Percentiles rank a stretch among this genome's conserved stretches.
phyloP scores from a whole-genome alignment of 2,888 invertebrate species.

The Pardosa pseudoannulata region DNA sequence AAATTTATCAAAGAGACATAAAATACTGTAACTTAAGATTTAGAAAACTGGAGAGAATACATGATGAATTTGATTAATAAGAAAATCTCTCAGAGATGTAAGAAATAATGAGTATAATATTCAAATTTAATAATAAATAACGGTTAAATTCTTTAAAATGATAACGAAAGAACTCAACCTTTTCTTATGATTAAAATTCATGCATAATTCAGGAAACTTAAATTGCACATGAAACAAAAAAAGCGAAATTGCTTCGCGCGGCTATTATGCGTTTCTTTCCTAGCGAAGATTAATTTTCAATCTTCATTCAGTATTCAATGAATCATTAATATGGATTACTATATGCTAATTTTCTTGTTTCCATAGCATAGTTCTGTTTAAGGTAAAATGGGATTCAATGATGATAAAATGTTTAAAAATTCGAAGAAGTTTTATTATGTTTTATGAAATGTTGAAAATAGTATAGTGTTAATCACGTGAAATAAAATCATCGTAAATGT shows the following conservation, averaged over 20 bases:
- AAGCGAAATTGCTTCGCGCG: neutral
- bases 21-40: neutral
- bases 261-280: neutral
- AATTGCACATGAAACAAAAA: neutral
- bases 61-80: neutral
- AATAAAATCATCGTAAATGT: no score
- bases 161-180: neutral
- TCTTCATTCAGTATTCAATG: neutral
- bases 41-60: neutral
- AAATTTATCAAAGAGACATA: no score
- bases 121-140: neutral
- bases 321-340: constrained; percentile 17
- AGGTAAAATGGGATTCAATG: no score
- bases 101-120: neutral
- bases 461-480: no score
- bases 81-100: neutral
- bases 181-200: constrained; percentile 9
- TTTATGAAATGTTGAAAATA: no score
- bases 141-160: neutral
- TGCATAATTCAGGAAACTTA: constrained; percentile 11
- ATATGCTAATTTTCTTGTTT: constrained; percentile 11
- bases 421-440: no score
- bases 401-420: no score
- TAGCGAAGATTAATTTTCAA: neutral
- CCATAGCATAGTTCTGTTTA: no score